Percentiles rank a stretch among this genome's conserved stretches.
Evolutionary conservation across 1,140 invertebrate species (phyloP).

Genomic region (Sarcophaga bullata): DNA sequence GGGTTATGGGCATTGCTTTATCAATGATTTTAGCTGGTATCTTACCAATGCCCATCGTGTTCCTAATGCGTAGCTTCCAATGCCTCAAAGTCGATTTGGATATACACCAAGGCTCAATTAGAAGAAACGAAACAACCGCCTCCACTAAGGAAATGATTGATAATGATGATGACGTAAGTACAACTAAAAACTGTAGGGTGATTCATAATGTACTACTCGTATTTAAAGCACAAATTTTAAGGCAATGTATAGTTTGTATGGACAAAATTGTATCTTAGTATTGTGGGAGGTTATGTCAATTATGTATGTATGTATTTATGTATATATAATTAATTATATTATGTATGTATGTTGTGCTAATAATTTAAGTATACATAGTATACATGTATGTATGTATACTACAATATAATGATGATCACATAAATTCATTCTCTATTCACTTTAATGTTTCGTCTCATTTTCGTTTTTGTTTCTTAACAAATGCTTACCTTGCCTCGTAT

Average conservation of each 20-base stretch:
- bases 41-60: conserved; percentile 85
- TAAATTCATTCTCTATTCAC: conserved; percentile 45
- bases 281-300: background rate
- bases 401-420: conserved; percentile 9
- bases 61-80: conserved; percentile 83
- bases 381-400: background rate
- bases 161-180: conserved; percentile 78
- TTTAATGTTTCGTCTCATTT: conserved; percentile 35
- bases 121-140: conserved; percentile 87
- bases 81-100: conserved; percentile 84
- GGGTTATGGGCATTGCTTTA: conserved; percentile 84
- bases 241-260: background rate
- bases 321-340: background rate
- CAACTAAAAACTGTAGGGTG: background rate
- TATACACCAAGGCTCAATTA: conserved; percentile 88
- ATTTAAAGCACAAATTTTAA: background rate
- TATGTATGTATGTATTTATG: background rate
- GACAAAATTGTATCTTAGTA: too few relatives aligned
- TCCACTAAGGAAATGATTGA: conserved; percentile 93
- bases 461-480: conserved; percentile 31
- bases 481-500: conserved; percentile 28
- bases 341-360: conserved; percentile 23
- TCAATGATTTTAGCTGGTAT: conserved; percentile 82
- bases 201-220: background rate
- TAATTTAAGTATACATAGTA: conserved; percentile 11